Base-by-base conservation (phyloP, 2,888 invertebrate genomes). In the Dioctria rufipes region DNA sequence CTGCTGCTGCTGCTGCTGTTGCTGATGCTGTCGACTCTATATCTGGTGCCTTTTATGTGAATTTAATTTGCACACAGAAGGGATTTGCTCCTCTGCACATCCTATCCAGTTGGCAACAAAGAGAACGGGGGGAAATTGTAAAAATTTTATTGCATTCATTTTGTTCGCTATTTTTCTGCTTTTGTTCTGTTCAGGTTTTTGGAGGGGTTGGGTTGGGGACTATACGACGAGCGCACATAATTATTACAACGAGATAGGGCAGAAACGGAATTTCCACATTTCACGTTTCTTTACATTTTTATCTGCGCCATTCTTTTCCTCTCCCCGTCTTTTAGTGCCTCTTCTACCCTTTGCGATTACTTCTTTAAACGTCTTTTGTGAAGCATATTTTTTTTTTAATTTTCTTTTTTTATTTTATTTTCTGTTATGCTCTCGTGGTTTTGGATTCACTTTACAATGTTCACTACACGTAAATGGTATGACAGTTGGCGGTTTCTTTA, bases 11-110 rank as follows among this genome's bases (percentile, higher is more conserved):
- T 25, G 25, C 25, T 25, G 25, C 25, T 25, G 25, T 2, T 25
- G 25, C 25, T 25, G 25, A 25, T 25, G 25, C 40, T 8, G 54
- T 61, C 63, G 60, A 60, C 73, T 58, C 40, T 69, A 75, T 75
- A 43, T 63, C 63, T 63, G 25, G 25, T 25, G 77, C 63, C 73
- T 25, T 75, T 75, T 75, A 75, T 75, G 73, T 60, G 73, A 42
- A 75, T 75, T 77, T 77, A 77, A 77, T 77, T 77, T 77, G 77
- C 77, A 63, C 77, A 49, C 73, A 49, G 63, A 46, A 37, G 8
- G 46, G 73, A 6, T 25, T 25, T 25, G 54, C 54, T 54, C 5
- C 49, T 9, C 9, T 4, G 1, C 54, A 54, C 54, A 54, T 4
- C 25, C 25, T 25, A 25, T 25, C 25, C 51, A 51, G 61, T 8